These are phyloP conservation scores for Ahaetulla prasina DNA, from an alignment of 2,113 vertebrate genomes.

Conservation along the genomic window DNA sequence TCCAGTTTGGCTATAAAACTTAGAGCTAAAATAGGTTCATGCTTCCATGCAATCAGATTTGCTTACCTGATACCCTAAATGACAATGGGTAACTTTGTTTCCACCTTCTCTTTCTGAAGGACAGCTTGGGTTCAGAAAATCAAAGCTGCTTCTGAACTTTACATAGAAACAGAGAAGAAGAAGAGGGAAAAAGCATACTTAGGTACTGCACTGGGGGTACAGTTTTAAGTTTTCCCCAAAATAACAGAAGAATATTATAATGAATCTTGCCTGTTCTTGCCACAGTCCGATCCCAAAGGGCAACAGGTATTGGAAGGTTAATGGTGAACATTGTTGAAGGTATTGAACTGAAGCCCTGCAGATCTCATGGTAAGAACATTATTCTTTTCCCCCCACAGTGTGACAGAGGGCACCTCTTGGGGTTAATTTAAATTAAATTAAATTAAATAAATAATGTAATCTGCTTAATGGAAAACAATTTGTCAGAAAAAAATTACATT, in stretches of 20 bases:
- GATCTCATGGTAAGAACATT: constrained; percentile 83
- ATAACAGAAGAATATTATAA: neutral
- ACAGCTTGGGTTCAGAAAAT: constrained; percentile 99
- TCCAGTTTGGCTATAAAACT: neutral
- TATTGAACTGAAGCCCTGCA: constrained; percentile 94
- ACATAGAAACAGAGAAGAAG: constrained; percentile 99
- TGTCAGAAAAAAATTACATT: neutral
- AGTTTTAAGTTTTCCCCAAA: neutral
- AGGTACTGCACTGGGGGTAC: constrained; percentile 66
- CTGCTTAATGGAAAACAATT: neutral
- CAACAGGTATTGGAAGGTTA: constrained; percentile 92
- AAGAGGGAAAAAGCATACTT: constrained; percentile 97
- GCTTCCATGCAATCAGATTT: neutral
- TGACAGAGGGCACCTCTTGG: neutral
- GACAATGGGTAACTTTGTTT: constrained; percentile 19
- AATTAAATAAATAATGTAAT: no score
- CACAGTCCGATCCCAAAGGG: constrained; percentile 92
- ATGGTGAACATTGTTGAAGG: constrained; percentile 99
- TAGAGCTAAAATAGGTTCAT: neutral
- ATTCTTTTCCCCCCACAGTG: neutral
- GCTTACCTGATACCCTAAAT: neutral
- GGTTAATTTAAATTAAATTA: no score
- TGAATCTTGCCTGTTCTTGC: neutral
- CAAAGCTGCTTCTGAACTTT: constrained; percentile 96
- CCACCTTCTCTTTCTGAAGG: constrained; percentile 67